Evolutionary conservation across 1,140 invertebrate genomes (phyloP).

Genomic region (Sweltsa coloradensis): DNA sequence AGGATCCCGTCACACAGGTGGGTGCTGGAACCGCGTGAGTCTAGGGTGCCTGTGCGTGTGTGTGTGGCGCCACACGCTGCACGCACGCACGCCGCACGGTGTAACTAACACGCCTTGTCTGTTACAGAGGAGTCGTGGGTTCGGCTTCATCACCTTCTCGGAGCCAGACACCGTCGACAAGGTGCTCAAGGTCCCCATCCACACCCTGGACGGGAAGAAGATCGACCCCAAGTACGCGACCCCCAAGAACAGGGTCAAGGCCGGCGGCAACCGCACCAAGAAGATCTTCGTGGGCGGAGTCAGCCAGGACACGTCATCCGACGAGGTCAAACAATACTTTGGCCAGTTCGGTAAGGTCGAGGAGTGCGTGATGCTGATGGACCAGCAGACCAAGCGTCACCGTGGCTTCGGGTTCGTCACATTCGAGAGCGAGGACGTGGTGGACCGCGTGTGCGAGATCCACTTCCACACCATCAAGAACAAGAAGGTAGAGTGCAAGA

Average conservation of each 20-base stretch:
- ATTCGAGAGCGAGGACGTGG: conserved; percentile 82
- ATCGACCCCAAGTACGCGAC: conserved; percentile 89
- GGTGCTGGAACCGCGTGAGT: conserved; percentile 18
- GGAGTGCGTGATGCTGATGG: conserved; percentile 89
- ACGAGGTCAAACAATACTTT: conserved; percentile 85
- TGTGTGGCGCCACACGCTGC: too few species aligned
- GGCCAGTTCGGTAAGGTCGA: conserved; percentile 84
- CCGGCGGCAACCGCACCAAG: conserved; percentile 68
- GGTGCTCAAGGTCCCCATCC: conserved; percentile 77
- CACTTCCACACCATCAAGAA: conserved; percentile 89
- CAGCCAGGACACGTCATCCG: conserved; percentile 79
- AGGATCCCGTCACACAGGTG: conserved; percentile 87
- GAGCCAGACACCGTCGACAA: conserved; percentile 80
- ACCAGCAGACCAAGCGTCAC: conserved; percentile 84
- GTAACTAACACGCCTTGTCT: conserved; percentile 2
- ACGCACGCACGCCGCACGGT: not conserved
- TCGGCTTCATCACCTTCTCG: conserved; percentile 87
- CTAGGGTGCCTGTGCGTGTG: not conserved
- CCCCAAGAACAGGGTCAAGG: conserved; percentile 76
- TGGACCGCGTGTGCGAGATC: conserved; percentile 82
- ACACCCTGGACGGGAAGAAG: conserved; percentile 88
- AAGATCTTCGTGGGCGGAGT: conserved; percentile 88
- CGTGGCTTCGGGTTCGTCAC: conserved; percentile 86
- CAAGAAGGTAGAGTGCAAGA: conserved; percentile 88
- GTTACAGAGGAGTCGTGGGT: conserved; percentile 79